A percentile compares a stretch with the other conserved stretches of the same genome.
These are phyloP conservation scores for Engraulis encrasicolus DNA, from an alignment of 2,113 vertebrate genomes.

Conservation along the genomic window DNA sequence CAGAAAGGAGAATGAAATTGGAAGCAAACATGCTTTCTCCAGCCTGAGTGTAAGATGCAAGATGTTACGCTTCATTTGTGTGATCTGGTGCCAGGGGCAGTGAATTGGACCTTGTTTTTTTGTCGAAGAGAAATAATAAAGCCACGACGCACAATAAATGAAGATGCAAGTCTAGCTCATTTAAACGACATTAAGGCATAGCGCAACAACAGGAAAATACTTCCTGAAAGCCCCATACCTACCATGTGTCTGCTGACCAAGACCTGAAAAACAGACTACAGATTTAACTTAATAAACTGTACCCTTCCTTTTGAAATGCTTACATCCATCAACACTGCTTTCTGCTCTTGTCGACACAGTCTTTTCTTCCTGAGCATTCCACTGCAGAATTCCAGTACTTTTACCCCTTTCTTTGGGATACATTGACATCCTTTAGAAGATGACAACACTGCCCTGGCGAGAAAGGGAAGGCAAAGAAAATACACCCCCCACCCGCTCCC, in stretches of 20 bases:
- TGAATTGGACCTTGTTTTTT: background rate
- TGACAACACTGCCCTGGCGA: constrained; percentile 44
- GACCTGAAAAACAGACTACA: background rate
- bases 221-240: background rate
- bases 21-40: background rate
- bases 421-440: constrained; percentile 68
- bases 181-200: background rate
- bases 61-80: background rate
- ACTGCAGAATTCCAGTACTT: constrained; percentile 64
- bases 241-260: background rate
- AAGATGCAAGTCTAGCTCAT: background rate
- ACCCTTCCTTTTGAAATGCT: background rate
- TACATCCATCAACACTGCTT: background rate
- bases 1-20: background rate
- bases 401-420: constrained; percentile 60
- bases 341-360: constrained; percentile 47
- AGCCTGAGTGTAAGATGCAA: background rate
- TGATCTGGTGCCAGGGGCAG: background rate
- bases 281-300: background rate
- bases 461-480: constrained; percentile 49
- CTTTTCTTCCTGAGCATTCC: constrained; percentile 52
- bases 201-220: background rate
- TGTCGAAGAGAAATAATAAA: background rate
- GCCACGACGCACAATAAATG: background rate
- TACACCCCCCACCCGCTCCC: background rate